phyloP scores from a whole-genome alignment of 2,113 vertebrate genomes.

The Tylochromis polylepis region DNA sequence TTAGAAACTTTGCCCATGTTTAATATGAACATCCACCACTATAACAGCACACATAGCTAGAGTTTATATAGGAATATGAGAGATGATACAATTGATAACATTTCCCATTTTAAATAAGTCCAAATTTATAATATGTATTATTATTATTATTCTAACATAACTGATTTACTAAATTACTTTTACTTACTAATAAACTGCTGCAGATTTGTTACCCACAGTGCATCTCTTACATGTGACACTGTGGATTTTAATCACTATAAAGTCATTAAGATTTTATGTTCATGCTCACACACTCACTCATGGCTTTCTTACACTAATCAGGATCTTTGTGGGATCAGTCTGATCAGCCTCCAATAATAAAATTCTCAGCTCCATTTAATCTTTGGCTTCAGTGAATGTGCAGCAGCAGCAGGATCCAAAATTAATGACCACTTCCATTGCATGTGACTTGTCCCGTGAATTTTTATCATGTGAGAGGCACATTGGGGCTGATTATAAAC shows the following conservation, averaged over 20 bases:
- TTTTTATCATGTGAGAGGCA: slow-evolving; percentile 16
- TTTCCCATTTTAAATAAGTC: background rate
- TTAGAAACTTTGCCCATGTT: background rate
- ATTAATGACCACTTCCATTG: background rate
- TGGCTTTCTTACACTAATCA: background rate
- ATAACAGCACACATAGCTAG: background rate
- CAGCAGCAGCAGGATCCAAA: background rate
- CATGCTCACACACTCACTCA: background rate
- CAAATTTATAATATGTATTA: no score
- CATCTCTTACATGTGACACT: background rate
- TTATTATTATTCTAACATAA: background rate
- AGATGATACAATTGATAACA: background rate
- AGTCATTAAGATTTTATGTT: background rate
- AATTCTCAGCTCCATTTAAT: background rate
- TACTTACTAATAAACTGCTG: background rate
- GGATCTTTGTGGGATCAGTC: background rate
- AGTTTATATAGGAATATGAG: background rate
- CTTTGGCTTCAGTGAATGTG: background rate
- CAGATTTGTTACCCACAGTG: background rate
- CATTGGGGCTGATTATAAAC: background rate
- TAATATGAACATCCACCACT: background rate
- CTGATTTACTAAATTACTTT: background rate
- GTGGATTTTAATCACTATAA: background rate
- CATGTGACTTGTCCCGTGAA: slow-evolving; percentile 20
- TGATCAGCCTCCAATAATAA: background rate